Evolutionary conservation across 2,888 invertebrate genomes (phyloP).

Genomic region (Pollenia angustigena): DNA sequence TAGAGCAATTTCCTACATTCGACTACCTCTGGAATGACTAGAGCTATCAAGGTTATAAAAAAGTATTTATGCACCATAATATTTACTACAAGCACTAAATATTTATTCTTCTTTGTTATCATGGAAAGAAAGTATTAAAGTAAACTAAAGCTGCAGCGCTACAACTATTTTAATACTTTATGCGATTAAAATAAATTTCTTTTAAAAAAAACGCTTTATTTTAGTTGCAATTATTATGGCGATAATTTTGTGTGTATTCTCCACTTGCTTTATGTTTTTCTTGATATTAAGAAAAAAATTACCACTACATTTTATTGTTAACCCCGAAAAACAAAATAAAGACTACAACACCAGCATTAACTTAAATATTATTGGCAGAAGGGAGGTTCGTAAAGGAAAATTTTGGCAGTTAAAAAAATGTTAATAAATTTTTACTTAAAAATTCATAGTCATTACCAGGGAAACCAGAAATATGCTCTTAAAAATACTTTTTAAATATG

Average conservation of each 20-base stretch:
- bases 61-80: constrained; percentile 15
- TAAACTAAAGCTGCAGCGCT: constrained; percentile 13
- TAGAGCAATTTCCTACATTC: neutral
- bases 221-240: constrained; percentile 72
- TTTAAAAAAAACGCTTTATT: constrained; percentile 29
- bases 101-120: constrained; percentile 17
- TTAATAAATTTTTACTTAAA: too few species aligned
- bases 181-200: constrained; percentile 18
- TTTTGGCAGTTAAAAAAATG: neutral
- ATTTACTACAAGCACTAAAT: constrained; percentile 32
- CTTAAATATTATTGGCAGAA: neutral
- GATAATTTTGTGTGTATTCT: constrained; percentile 77
- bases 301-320: constrained; percentile 39
- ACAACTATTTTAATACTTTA: constrained; percentile 24
- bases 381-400: neutral
- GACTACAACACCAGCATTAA: neutral
- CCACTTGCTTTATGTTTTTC: constrained; percentile 33
- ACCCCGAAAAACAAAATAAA: neutral
- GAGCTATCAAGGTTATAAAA: constrained; percentile 28
- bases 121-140: neutral
- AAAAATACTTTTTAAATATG: too few species aligned
- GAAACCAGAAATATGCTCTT: too few species aligned
- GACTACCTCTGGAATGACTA: neutral
- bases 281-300: constrained; percentile 4
- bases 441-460: too few species aligned